A percentile compares a stretch with the other conserved stretches of the same genome.
Evolutionary conservation across 2,888 invertebrate genomes (phyloP).

Genomic region (Glyphotaelius pellucidus): DNA sequence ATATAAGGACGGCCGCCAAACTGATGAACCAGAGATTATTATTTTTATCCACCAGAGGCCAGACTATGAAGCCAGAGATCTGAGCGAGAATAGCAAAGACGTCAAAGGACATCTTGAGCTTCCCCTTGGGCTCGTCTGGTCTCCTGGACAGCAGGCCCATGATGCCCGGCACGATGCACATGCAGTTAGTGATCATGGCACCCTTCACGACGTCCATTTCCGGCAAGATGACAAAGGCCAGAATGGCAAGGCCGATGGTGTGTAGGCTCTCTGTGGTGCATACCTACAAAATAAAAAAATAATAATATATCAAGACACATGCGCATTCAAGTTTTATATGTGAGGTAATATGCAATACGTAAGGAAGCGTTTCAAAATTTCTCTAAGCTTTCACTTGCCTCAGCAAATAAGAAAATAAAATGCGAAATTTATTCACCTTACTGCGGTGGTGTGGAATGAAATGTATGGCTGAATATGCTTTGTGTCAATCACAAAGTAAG

Average conservation of each 20-base stretch:
- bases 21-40: constrained; percentile 92
- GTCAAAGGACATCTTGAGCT: constrained; percentile 88
- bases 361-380: neutral
- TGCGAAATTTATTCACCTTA: too few species aligned
- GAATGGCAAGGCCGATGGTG: constrained; percentile 89
- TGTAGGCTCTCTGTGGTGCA: constrained; percentile 92
- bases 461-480: too few species aligned
- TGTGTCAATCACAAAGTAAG: too few species aligned
- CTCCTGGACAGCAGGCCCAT: constrained; percentile 88
- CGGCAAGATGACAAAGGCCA: constrained; percentile 93
- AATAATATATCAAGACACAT: neutral
- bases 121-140: constrained; percentile 86
- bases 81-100: constrained; percentile 92
- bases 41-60: constrained; percentile 89
- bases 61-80: constrained; percentile 93
- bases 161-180: constrained; percentile 92
- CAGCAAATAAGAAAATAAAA: neutral
- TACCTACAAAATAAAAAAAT: constrained; percentile 76
- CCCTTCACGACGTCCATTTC: constrained; percentile 96
- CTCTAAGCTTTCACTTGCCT: neutral
- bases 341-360: neutral
- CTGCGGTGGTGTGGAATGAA: too few species aligned
- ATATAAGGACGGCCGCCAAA: constrained; percentile 89
- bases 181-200: constrained; percentile 96
- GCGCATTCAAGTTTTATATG: too few species aligned